These are phyloP conservation scores for Bambusicola thoracicus DNA, from an alignment of 2,113 vertebrate genomes.

Conservation along the genomic window DNA sequence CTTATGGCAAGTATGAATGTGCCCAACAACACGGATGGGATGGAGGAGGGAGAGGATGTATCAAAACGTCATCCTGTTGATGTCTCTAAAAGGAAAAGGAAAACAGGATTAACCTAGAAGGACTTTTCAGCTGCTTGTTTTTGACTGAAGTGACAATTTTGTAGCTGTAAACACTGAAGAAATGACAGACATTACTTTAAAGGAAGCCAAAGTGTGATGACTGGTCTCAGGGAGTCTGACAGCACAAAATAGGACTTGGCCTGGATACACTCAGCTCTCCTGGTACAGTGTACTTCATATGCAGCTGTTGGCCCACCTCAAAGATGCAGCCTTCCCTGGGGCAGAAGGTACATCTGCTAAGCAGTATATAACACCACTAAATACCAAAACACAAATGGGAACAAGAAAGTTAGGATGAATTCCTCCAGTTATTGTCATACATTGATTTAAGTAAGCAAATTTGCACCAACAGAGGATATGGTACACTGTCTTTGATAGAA, in stretches of 20 bases:
- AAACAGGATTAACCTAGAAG: not conserved
- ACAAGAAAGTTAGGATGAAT: not conserved
- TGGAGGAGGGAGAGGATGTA: not conserved
- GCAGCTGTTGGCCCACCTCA: not conserved
- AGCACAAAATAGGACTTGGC: not conserved
- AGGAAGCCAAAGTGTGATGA: not conserved
- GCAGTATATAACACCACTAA: not conserved
- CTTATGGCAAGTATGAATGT: not conserved
- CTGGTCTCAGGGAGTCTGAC: not conserved
- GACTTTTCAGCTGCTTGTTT: not conserved
- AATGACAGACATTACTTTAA: not conserved
- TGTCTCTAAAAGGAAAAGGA: not conserved
- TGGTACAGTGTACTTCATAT: rapidly evolving
- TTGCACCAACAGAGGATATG: not conserved
- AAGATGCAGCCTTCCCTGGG: not conserved
- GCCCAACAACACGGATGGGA: not conserved
- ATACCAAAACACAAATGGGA: not conserved
- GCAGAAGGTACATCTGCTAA: not conserved
- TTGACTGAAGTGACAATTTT: not conserved
- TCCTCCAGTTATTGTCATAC: not conserved
- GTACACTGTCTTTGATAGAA: not conserved
- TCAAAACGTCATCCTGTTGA: not conserved
- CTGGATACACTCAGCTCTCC: not conserved
- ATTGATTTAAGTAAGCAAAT: not conserved
- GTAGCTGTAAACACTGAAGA: not conserved